Evolutionary conservation across 2,888 invertebrate species (phyloP).

Genomic region (Eucriotettix oculatus): DNA sequence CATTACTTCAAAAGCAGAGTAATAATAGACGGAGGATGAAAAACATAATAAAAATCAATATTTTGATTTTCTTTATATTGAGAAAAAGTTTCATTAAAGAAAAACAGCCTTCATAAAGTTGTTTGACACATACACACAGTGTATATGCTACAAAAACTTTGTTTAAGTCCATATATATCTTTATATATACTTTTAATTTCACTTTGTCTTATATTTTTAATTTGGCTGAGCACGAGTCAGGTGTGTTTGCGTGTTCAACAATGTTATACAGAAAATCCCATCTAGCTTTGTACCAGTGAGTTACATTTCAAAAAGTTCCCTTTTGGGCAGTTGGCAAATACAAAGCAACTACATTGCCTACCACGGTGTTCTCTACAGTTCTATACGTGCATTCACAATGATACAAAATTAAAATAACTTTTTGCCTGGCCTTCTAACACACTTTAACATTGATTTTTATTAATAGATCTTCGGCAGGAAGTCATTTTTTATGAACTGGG

Average conservation of each 20-base stretch:
- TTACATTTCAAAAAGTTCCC: conserved; percentile 7
- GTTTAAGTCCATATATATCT: conserved; percentile 7
- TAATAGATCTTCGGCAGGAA: not conserved
- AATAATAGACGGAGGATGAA: not conserved
- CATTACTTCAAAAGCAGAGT: not conserved
- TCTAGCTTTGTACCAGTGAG: conserved; percentile 12
- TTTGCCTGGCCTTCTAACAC: conserved; percentile 11
- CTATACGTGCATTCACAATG: conserved; percentile 13
- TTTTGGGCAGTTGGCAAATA: conserved; percentile 5
- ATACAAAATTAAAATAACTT: conserved; percentile 11
- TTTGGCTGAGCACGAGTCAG: conserved; percentile 13
- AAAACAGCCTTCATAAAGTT: conserved; percentile 7
- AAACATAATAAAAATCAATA: not conserved
- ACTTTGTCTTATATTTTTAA: too few species aligned
- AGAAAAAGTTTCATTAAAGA: conserved; percentile 6
- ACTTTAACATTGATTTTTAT: conserved; percentile 9
- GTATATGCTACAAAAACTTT: conserved; percentile 12
- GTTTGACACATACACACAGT: conserved; percentile 11
- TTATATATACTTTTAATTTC: conserved; percentile 3
- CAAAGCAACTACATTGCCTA: conserved; percentile 12
- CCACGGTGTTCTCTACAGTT: conserved; percentile 10
- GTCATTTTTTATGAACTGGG: not conserved
- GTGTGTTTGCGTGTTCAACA: conserved; percentile 11
- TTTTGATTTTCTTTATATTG: not conserved
- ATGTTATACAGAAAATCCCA: conserved; percentile 7